Conservation (phyloP, 2,888 invertebrate species). For the Drosophila phalerata region DNA sequence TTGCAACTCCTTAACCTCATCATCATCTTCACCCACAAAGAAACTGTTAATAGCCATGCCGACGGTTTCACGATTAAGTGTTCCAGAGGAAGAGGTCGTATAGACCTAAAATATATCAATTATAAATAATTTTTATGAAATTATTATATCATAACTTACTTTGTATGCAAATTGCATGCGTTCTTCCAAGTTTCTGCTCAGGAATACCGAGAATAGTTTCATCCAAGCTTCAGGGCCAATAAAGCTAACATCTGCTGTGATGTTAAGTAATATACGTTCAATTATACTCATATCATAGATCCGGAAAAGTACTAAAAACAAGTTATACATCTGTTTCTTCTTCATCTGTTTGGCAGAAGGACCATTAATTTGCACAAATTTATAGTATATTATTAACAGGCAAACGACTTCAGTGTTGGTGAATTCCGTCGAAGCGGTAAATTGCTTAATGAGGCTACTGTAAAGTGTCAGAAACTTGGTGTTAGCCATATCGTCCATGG, state of each 20-base stretch:
- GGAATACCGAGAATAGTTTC: conserved; percentile 89
- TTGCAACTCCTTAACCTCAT: conserved; percentile 89
- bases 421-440: conserved; percentile 85
- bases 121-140: no score
- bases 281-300: conserved; percentile 90
- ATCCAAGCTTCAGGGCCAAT: conserved; percentile 88
- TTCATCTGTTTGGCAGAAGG: conserved; percentile 84
- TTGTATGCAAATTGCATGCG: conserved; percentile 89
- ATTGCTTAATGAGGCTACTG: conserved; percentile 86
- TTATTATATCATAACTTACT: conserved; percentile 80
- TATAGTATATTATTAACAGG: conserved; percentile 86
- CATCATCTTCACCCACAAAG: conserved; percentile 87
- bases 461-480: conserved; percentile 89
- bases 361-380: conserved; percentile 86
- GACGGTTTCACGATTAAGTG: conserved; percentile 90
- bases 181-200: conserved; percentile 90
- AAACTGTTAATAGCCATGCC: conserved; percentile 85
- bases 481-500: conserved; percentile 89
- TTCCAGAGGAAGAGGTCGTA: conserved; percentile 89
- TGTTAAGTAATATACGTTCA: conserved; percentile 88
- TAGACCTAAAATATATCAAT: conserved; percentile 85
- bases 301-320: conserved; percentile 89
- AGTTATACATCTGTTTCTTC: conserved; percentile 87
- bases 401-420: conserved; percentile 88
- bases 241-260: conserved; percentile 86